phyloP scores from a whole-genome alignment of 2,113 vertebrate species.

The Microcebus ravelobensis region DNA sequence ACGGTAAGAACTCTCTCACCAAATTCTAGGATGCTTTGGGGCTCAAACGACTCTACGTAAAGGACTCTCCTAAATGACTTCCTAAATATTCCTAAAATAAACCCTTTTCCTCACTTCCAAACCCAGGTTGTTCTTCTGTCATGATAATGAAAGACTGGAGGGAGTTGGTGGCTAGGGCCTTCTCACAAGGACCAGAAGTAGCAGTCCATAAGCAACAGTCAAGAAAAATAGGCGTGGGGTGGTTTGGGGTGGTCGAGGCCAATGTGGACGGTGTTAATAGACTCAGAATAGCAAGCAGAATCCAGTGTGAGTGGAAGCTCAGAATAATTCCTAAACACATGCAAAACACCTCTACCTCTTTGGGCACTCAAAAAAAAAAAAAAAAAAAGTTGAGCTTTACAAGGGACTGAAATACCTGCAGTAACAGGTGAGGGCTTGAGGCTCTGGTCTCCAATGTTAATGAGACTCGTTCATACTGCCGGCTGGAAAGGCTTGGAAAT shows the following conservation, averaged over 20 bases:
- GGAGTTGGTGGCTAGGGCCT: background rate
- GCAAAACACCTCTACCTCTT: fast-evolving
- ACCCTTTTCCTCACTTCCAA: background rate
- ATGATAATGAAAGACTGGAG: background rate
- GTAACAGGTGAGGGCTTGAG: background rate
- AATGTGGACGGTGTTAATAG: fast-evolving
- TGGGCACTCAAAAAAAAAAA: background rate
- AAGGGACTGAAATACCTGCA: background rate
- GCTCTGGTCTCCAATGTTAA: background rate
- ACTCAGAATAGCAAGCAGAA: background rate
- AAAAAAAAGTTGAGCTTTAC: background rate
- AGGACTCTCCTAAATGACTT: background rate
- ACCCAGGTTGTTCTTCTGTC: background rate
- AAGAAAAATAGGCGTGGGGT: background rate
- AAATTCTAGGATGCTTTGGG: background rate
- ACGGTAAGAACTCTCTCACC: background rate
- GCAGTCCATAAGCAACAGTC: fast-evolving
- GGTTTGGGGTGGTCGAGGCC: background rate
- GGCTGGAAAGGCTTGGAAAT: background rate
- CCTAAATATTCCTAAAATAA: background rate
- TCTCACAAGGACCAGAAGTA: background rate
- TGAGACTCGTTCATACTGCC: background rate
- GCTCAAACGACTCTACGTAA: background rate
- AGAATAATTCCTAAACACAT: background rate
- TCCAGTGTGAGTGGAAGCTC: background rate